Evolutionary conservation across 2,797 vertebrate species (phyloP).

Genomic region (Sebastes diaconus): DNA sequence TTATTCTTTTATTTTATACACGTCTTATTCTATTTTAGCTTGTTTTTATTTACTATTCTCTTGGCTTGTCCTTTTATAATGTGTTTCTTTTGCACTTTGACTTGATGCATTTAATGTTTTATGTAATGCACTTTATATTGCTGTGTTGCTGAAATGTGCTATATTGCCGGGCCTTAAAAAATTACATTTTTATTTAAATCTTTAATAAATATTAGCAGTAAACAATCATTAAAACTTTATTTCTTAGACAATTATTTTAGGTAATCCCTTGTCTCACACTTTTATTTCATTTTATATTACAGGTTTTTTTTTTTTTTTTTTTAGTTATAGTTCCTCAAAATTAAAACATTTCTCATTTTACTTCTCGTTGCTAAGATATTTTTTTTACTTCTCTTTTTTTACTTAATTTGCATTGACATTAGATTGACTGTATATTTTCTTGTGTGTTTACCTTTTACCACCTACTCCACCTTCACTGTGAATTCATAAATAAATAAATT

Average conservation of each 20-base stretch:
- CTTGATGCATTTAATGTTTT: no score
- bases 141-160: no score
- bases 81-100: no score
- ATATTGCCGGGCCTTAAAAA: background rate
- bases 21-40: no score
- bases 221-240: background rate
- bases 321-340: no score
- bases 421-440: background rate
- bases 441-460: background rate
- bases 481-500: no score
- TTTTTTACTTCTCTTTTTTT: background rate
- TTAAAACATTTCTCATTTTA: background rate
- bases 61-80: no score
- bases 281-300: background rate
- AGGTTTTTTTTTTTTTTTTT: background rate
- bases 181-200: background rate
- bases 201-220: background rate
- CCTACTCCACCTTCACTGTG: background rate
- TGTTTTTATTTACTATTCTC: no score
- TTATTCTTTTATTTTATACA: no score
- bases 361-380: background rate
- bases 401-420: background rate
- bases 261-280: background rate
- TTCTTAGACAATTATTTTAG: background rate
- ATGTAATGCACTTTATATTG: no score